These are phyloP conservation scores for Epirrita christyi DNA, from an alignment of 2,888 invertebrate species.

Conservation along the genomic window DNA sequence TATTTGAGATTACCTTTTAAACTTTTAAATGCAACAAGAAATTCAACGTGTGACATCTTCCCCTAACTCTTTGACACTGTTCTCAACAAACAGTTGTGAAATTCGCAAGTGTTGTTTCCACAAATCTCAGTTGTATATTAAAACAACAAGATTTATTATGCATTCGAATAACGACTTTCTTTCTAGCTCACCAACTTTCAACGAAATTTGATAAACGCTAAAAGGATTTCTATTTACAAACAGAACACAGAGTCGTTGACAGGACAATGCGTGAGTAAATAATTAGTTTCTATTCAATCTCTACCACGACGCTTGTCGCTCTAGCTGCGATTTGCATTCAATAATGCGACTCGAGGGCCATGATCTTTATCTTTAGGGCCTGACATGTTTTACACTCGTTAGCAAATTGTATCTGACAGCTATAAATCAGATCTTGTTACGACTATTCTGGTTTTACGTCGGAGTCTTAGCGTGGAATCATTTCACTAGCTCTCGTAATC, in stretches of 20 bases:
- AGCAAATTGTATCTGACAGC: constrained; percentile 77
- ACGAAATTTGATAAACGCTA: constrained; percentile 41
- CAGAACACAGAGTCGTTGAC: constrained; percentile 55
- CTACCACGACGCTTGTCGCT: constrained; percentile 52
- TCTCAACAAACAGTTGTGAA: too few species aligned
- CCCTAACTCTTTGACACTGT: too few species aligned
- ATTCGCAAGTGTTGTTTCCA: too few species aligned
- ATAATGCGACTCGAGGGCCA: constrained; percentile 62
- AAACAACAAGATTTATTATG: too few species aligned
- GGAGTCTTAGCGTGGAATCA: constrained; percentile 45
- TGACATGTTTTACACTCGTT: constrained; percentile 74
- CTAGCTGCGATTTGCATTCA: constrained; percentile 72
- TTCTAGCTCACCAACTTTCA: constrained; percentile 20
- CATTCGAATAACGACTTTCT: constrained; percentile 15
- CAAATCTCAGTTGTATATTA: too few species aligned
- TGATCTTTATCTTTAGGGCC: constrained; percentile 72
- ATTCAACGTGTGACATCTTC: too few species aligned
- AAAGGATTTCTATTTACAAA: constrained; percentile 53
- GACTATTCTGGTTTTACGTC: constrained; percentile 42
- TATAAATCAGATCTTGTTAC: constrained; percentile 65
- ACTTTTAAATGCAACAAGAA: too few species aligned
- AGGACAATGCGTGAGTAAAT: constrained; percentile 72
- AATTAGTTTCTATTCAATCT: constrained; percentile 68
- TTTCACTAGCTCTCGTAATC: constrained; percentile 42
- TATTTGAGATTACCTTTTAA: too few species aligned